Evolutionary conservation across 2,113 vertebrate genomes (phyloP).

Genomic region (Caranx ignobilis): DNA sequence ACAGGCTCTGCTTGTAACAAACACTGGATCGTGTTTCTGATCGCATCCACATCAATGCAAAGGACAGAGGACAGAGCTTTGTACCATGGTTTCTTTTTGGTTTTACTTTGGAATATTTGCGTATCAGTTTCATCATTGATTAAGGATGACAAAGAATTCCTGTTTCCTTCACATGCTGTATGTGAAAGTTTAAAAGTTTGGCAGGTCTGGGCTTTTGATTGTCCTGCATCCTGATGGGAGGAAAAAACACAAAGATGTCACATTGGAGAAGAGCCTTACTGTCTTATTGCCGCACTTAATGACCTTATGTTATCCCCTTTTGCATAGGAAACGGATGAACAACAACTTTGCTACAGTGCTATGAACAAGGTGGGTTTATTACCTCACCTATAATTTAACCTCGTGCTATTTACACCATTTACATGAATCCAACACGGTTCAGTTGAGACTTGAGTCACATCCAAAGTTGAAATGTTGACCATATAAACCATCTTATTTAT

Average conservation of each 20-base stretch:
- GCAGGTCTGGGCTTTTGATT: too few relatives aligned
- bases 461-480: not conserved
- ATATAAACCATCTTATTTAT: not conserved
- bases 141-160: too few relatives aligned
- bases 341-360: not conserved
- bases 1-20: slow-evolving; percentile 10
- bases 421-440: not conserved
- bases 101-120: too few relatives aligned
- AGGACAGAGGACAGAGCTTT: slow-evolving; percentile 5
- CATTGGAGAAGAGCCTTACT: too few relatives aligned
- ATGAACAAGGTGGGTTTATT: not conserved
- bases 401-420: not conserved
- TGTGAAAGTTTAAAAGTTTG: not conserved
- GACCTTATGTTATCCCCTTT: not conserved
- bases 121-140: too few relatives aligned
- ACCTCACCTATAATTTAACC: not conserved
- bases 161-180: too few relatives aligned
- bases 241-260: too few relatives aligned
- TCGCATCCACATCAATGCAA: slow-evolving; percentile 10
- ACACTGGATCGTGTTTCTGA: slow-evolving; percentile 17
- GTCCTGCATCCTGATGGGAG: too few relatives aligned
- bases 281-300: not conserved
- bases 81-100: not conserved
- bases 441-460: not conserved
- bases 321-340: not conserved